These are phyloP conservation scores for Phylloscopus collybita DNA, from an alignment of 2,797 vertebrate species.

Conservation along the genomic window DNA sequence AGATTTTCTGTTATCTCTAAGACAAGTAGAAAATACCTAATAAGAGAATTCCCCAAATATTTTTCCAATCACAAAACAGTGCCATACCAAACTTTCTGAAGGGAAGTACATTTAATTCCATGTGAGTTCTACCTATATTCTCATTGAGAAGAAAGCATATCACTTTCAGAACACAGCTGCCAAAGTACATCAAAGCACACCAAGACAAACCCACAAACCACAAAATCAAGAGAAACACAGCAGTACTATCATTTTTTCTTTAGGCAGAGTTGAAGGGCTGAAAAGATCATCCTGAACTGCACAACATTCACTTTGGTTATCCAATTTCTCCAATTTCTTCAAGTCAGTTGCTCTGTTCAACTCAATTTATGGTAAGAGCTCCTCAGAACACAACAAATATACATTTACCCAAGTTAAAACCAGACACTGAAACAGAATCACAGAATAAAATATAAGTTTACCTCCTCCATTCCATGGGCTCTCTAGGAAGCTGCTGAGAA, in stretches of 20 bases:
- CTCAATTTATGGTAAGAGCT: neutral
- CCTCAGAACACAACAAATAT: neutral
- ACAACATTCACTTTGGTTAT: neutral
- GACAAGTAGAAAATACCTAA: neutral
- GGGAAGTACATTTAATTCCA: neutral
- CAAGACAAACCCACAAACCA: neutral
- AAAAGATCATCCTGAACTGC: neutral
- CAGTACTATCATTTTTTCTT: neutral
- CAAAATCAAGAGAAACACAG: neutral
- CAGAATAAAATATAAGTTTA: slow-evolving; percentile 34
- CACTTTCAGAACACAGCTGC: neutral
- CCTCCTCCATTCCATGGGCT: slow-evolving; percentile 99
- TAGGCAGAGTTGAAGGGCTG: neutral
- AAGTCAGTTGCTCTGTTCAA: neutral
- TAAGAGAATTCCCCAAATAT: neutral
- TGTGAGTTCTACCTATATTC: neutral
- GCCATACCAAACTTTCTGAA: neutral
- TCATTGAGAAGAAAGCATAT: neutral
- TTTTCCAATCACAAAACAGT: neutral
- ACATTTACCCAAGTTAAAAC: neutral
- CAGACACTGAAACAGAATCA: neutral
- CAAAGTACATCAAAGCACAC: neutral
- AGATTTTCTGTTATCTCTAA: neutral
- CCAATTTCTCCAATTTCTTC: neutral
- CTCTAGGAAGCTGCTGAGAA: slow-evolving; percentile 93